Base-by-base conservation (phyloP, 2,888 invertebrate genomes). In the Catocala fraxini region DNA sequence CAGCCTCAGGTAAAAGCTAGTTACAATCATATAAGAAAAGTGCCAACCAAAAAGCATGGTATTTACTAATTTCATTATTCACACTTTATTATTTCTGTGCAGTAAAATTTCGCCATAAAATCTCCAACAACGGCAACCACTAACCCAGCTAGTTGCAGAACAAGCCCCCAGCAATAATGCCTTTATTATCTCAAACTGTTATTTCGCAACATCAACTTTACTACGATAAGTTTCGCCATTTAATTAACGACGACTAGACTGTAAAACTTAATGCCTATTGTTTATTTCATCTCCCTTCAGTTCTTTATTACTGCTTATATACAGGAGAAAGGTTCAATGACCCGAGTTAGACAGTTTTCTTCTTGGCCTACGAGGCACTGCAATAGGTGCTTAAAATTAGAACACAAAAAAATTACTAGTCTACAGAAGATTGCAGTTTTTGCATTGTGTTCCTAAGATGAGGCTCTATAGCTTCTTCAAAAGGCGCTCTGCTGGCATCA, bases 141-240 rank as follows among this genome's bases (percentile, higher is more conserved):
- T 45, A 60, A 67, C 56, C 25, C 13, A 45, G 59, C 25, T 58
- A 51, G 54, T 56, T 48, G 34, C 15, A 46, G 34, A 67, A 71
- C 53, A 61, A 68, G 63, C 63, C 65, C 53, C 52, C 15, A 55
- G 65, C 53, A 56, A 69, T 75, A 74, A 70, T 66, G 53, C 56
- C 65, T 79, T 79, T 73, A 77, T 68, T 75, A 62, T 68, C 69
- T 70, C 43, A 41, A 51, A 60, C 51, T 57, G 59, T 62, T 74
- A 74, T 77, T 77, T 69, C 58, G 61, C 66, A 68, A 70, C 65
- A 58, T 53, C 48, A 47, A 65, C 60, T 71, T 74, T 70, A 74
- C 60, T 67, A 51, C 58, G 46, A 63, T 69, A 70, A 77, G 67
- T 77, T 79, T 70, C 51, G 58, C 69, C 63, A 70, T 71, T 75